Conservation (phyloP, 2,888 invertebrate genomes). For the Pterostichus madidus region DNA sequence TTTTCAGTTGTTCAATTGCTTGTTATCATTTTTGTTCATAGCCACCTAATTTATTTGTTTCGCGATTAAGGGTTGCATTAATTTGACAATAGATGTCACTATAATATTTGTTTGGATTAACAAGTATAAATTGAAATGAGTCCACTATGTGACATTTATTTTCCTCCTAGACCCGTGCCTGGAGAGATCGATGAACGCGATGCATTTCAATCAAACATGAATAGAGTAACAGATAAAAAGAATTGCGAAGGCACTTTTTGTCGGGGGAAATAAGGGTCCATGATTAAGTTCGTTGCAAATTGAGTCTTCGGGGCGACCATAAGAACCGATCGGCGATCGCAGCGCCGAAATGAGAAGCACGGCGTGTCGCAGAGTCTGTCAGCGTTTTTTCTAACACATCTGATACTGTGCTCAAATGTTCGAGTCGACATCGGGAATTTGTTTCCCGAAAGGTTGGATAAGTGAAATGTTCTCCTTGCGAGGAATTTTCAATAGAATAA, state of each 20-base stretch:
- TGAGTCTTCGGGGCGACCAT: conserved; percentile 45
- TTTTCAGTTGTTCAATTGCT: too few species aligned
- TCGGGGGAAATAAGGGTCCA: conserved; percentile 51
- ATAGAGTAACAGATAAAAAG: conserved; percentile 58
- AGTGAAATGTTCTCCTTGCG: conserved; percentile 24
- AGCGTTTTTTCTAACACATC: conserved; percentile 52
- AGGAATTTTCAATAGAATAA: conserved; percentile 36
- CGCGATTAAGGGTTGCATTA: too few species aligned
- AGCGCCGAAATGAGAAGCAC: too few species aligned
- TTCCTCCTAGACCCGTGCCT: neutral
- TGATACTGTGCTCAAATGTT: conserved; percentile 38
- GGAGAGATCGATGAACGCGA: neutral
- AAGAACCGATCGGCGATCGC: too few species aligned
- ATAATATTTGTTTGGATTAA: too few species aligned
- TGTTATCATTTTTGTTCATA: too few species aligned
- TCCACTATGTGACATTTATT: too few species aligned
- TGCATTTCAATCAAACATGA: conserved; percentile 64
- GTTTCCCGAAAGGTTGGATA: conserved; percentile 43
- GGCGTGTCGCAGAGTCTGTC: conserved; percentile 19
- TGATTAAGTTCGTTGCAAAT: conserved; percentile 66
- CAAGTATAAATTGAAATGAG: too few species aligned
- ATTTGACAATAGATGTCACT: too few species aligned
- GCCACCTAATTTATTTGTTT: too few species aligned
- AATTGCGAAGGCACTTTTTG: conserved; percentile 45
- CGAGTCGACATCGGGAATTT: conserved; percentile 43